These are phyloP conservation scores for Diceros bicornis DNA, from an alignment of 2,797 vertebrate genomes.

Conservation along the genomic window DNA sequence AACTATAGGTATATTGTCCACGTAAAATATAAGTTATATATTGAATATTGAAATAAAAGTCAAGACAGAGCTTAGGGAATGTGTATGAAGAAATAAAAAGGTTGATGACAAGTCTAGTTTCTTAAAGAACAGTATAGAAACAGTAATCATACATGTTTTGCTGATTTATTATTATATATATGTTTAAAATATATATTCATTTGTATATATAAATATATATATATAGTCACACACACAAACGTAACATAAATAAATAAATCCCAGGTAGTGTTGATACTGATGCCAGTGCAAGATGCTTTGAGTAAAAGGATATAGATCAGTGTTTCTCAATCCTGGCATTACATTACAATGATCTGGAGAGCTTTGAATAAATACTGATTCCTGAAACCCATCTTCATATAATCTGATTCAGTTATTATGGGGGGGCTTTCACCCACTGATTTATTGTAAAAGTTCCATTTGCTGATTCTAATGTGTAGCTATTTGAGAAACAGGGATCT, in stretches of 20 bases:
- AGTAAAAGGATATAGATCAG: too few species aligned
- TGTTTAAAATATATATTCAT: background rate
- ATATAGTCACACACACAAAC: background rate
- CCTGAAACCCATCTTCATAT: background rate
- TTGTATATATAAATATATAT: background rate
- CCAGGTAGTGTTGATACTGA: background rate
- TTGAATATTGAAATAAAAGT: background rate
- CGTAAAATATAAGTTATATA: background rate
- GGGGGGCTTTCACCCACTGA: background rate
- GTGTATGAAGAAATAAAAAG: background rate
- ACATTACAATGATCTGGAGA: background rate
- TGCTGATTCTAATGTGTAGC: background rate
- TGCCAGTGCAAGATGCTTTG: background rate
- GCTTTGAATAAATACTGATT: background rate
- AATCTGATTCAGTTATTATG: background rate
- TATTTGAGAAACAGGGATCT: background rate
- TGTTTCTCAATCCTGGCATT: background rate
- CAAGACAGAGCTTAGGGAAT: background rate
- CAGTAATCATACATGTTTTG: background rate
- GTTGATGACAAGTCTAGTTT: background rate
- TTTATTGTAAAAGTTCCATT: background rate
- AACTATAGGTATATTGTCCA: background rate
- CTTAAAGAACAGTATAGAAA: background rate
- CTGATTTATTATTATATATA: background rate
- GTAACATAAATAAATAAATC: background rate